Conservation (phyloP, 2,797 vertebrate genomes). For the Balearica regulorum region DNA sequence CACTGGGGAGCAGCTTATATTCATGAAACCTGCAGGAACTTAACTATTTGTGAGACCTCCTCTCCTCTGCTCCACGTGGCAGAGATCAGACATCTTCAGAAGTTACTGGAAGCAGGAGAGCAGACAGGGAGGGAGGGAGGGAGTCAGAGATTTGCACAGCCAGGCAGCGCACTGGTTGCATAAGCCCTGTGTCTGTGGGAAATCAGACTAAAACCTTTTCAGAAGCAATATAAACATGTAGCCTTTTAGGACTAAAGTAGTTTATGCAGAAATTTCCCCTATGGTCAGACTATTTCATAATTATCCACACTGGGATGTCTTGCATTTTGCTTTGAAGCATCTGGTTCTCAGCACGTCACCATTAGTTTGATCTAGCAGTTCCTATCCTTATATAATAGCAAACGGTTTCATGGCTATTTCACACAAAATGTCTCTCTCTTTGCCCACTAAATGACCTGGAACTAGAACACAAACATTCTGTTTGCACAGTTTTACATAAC, state of each 20-base stretch:
- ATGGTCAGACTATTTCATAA: conserved; percentile 54
- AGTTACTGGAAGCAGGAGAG: neutral
- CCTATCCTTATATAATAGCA: conserved; percentile 28
- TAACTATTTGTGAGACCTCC: neutral
- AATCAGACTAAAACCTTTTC: conserved; percentile 47
- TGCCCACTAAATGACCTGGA: conserved; percentile 59
- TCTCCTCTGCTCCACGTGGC: neutral
- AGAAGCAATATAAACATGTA: conserved; percentile 48
- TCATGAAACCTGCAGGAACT: neutral
- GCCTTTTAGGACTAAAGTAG: conserved; percentile 30
- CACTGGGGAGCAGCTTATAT: neutral
- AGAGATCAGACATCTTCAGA: neutral
- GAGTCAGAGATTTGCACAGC: neutral
- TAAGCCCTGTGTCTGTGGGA: conserved; percentile 50
- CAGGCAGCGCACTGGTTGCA: conserved; percentile 5
- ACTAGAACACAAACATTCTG: conserved; percentile 60
- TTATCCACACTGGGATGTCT: conserved; percentile 43
- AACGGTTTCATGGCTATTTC: conserved; percentile 32
- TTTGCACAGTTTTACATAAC: conserved; percentile 62
- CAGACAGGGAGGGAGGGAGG: neutral
- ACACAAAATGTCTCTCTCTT: conserved; percentile 48
- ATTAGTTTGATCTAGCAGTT: conserved; percentile 30
- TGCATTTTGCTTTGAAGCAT: conserved; percentile 40
- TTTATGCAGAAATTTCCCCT: conserved; percentile 57
- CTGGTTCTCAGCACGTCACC: conserved; percentile 12